Conservation (phyloP, 2,888 invertebrate species). For the Platerodrilus igneus region DNA sequence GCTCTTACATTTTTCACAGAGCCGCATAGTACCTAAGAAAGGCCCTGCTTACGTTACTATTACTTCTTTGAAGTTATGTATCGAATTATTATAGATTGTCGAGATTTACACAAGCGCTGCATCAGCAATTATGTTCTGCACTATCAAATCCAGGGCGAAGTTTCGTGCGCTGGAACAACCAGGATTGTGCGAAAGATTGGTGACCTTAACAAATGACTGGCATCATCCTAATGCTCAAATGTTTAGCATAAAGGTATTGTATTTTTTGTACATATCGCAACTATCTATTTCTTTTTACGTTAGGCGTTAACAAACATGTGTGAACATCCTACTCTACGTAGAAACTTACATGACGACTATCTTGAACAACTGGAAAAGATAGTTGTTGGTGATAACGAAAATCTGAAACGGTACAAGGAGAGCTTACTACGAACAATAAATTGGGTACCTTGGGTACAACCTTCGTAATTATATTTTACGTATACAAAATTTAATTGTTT, state of each 20-base stretch:
- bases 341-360: conserved; percentile 30
- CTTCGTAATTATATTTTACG: too few relatives aligned
- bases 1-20: too few relatives aligned
- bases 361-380: conserved; percentile 28
- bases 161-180: conserved; percentile 35
- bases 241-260: conserved; percentile 25
- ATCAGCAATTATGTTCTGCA: conserved; percentile 41
- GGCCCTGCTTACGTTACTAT: too few relatives aligned
- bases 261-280: neutral
- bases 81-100: conserved; percentile 29
- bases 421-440: conserved; percentile 31
- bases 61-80: too few relatives aligned
- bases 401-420: conserved; percentile 29
- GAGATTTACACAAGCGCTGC: conserved; percentile 38
- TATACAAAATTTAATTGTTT: too few relatives aligned
- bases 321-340: conserved; percentile 35
- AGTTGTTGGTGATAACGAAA: conserved; percentile 25
- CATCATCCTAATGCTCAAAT: conserved; percentile 23
- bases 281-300: conserved; percentile 15
- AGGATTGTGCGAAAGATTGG: conserved; percentile 34
- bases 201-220: conserved; percentile 20
- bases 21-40: too few relatives aligned
- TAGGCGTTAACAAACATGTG: conserved; percentile 38
- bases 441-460: conserved; percentile 34
- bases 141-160: conserved; percentile 39